Base-by-base conservation (phyloP, 2,797 vertebrate genomes). In the Geotrypetes seraphini region DNA sequence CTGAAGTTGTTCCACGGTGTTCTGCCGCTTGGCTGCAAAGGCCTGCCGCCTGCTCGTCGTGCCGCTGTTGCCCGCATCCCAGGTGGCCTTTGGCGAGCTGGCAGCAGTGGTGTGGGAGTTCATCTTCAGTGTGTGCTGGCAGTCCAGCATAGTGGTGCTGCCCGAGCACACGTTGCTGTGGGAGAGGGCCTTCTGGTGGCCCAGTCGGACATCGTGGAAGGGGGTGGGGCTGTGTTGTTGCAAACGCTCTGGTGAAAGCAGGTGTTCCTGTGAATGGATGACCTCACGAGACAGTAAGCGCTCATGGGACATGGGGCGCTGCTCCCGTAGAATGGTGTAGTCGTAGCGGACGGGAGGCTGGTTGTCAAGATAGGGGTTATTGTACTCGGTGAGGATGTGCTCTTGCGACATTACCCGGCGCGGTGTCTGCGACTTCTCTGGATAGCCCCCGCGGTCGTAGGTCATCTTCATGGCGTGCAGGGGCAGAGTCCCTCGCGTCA, bases 1-100 rank as follows among this genome's bases (percentile, higher is more conserved):
- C 62, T 95, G 89, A 56, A 95, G 83, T 71, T 92, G 90, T 81
- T 93, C 91, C 21, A 93, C 87, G 39, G 90, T 91, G 68, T 89
- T 90, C 76, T 95, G 91, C 69, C 87, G 78, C 63, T 92, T 91
- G 4, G 83, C 53, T 16, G 85, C 87, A 39, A 92, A 95, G 42
- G 89, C 87, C 50, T 91, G 86, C 70, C 90, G 79, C 18, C 63
- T 64, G 17, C 49, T 65, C 36, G 46, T 61, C 5, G 78, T 70
- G n/a, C 69, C 66, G n/a, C 85, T 85, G 4, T 82, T 84, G 44
- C 56, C 60, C 27, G 45, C 36, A 19, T 61, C 57, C 35, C 87
- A 1, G 11, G 49, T 27, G 11, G 45, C 25, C 36, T 52, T 50
- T 28, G 52, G 41, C 5, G 57, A 53, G 33, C 14, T 76, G 66